A percentile compares a stretch with the other conserved stretches of the same genome.
These are phyloP conservation scores for Galerucella nymphaeae DNA, from an alignment of 2,888 invertebrate genomes.

Conservation along the genomic window DNA sequence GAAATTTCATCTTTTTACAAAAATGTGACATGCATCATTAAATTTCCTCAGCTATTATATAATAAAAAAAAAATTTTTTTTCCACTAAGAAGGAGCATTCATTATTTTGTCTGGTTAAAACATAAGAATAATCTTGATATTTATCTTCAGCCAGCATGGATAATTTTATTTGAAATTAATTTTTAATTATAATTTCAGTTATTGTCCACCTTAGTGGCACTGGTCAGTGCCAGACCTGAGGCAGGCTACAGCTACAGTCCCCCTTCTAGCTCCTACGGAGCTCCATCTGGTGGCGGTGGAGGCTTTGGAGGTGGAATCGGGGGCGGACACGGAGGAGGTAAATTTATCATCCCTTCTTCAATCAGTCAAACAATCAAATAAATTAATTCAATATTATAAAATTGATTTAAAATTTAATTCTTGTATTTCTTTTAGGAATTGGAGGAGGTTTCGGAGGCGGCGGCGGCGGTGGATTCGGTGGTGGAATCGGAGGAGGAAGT, in stretches of 20 bases:
- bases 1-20: neutral
- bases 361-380: constrained; percentile 15
- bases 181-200: constrained; percentile 55
- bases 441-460: constrained; percentile 45
- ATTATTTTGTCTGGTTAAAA: neutral
- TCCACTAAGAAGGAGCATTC: neutral
- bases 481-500: constrained; percentile 49
- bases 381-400: neutral
- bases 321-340: constrained; percentile 48
- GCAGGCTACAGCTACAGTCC: constrained; percentile 72
- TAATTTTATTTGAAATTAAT: neutral
- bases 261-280: constrained; percentile 63
- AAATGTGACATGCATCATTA: neutral
- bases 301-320: constrained; percentile 55
- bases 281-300: constrained; percentile 62
- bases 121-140: too few relatives aligned
- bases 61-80: neutral
- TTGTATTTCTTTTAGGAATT: constrained; percentile 15
- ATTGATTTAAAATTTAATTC: constrained; percentile 24
- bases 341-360: neutral
- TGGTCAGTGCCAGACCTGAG: constrained; percentile 73
- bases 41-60: neutral
- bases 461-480: constrained; percentile 44
- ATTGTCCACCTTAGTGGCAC: constrained; percentile 67
- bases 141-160: too few relatives aligned